Evolutionary conservation across 2,888 invertebrate genomes (phyloP), one percentile per base, ranked within the genome.

Genomic region (Elgonia sp.): DNA sequence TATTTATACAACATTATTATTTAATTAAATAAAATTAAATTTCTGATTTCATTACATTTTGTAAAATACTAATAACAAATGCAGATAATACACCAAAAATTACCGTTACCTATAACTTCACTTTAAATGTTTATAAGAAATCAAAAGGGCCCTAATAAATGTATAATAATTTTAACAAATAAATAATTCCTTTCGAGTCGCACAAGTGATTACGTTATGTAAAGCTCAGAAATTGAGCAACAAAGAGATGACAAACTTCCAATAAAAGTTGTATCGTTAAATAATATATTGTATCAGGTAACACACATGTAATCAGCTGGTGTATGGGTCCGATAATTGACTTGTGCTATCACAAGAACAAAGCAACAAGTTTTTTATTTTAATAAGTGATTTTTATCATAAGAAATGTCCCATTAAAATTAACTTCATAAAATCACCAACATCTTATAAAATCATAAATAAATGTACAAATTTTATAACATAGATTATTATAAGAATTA

Each of bases 291-390:
- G 69, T 77, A 75, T 55, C 42, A 21, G 72, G 42, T 77, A 62
- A n/a, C n/a, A n/a, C 37, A 76, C 40, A 57, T 84, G 91, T 92
- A 92, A 92, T 90, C 93, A 94, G 94, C 94, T 94, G 94, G 94
- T 94, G 91, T 92, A 94, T 94, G 94, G 94, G 94, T 94, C 94
- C 94, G 94, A 94, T 86, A 92, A 91, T 90, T 92, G 91, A 92
- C 77, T 84, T 76, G 53, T 63, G 65, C 53, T 84, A 57, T 20
- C 20, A 20, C 57, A 57, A 57, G 57, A 20, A 57, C 57, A 57
- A 57, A 57, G 57, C 57, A 57, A 57, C 57, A 57, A 57, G 20
- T 57, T 20, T 16, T 57, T 57, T 57, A 20, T 4, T 14, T 42
- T 16, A 50, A 14, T 20, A 20, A 6, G n/a, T 55, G 6, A 57